Conservation (phyloP, 2,888 invertebrate genomes). For the Copidosoma aretas region DNA sequence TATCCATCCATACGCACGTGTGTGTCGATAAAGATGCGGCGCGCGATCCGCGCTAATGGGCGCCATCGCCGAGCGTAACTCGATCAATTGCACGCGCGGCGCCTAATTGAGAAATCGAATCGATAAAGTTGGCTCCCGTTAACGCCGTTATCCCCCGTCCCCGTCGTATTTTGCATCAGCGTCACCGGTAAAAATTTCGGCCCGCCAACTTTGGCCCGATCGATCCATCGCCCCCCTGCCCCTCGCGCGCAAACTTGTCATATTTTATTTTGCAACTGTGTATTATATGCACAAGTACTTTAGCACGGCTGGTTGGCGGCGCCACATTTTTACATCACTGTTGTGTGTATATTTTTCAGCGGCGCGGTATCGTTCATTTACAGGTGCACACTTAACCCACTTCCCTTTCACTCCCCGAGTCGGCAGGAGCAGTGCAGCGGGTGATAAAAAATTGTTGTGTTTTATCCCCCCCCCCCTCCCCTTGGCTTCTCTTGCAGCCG, state of each 20-base stretch:
- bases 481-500: background rate
- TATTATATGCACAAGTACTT: too few species aligned
- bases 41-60: too few species aligned
- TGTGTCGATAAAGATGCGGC: background rate
- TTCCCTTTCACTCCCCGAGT: background rate
- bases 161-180: too few species aligned
- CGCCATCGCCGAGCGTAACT: conserved; percentile 21
- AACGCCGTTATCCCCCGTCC: conserved; percentile 13
- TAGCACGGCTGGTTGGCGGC: too few species aligned
- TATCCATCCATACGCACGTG: too few species aligned
- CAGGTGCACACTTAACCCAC: conserved; percentile 12
- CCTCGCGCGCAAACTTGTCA: too few species aligned
- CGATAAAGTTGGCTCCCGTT: conserved; percentile 25
- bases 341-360: too few species aligned
- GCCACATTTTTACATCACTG: too few species aligned
- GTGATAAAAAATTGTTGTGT: background rate
- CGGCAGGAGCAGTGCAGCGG: background rate
- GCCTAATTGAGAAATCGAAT: conserved; percentile 26
- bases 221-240: too few species aligned
- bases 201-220: background rate
- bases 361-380: background rate
- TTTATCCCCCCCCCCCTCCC: background rate
- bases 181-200: background rate
- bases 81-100: conserved; percentile 8
- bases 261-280: too few species aligned